Evolutionary conservation across 2,797 vertebrate species (phyloP).

Genomic region (Falco cherrug): DNA sequence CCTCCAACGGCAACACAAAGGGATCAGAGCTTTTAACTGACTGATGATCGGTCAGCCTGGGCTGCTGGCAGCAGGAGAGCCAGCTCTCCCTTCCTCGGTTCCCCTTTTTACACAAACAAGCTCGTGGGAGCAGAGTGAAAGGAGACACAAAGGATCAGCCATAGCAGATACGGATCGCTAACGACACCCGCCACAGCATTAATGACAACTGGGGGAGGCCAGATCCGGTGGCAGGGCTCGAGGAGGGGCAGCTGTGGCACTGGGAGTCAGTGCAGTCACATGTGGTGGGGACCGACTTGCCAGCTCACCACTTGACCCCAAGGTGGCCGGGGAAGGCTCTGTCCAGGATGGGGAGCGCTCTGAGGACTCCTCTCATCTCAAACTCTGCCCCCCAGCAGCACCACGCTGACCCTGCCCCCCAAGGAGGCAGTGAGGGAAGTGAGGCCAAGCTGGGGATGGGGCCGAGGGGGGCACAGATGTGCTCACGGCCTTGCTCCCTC

Average conservation of each 20-base stretch:
- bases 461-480: too few relatives aligned
- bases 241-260: background rate
- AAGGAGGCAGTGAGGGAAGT: rapidly evolving
- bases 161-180: background rate
- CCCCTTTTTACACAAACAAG: rapidly evolving
- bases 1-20: rapidly evolving
- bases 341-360: rapidly evolving
- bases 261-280: background rate
- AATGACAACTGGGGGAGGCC: rapidly evolving
- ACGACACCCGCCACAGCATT: rapidly evolving
- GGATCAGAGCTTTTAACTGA: background rate
- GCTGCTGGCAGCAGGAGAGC: background rate
- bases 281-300: background rate
- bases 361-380: too few relatives aligned
- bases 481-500: rapidly evolving
- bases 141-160: rapidly evolving
- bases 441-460: background rate
- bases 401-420: rapidly evolving
- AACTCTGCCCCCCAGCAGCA: background rate
- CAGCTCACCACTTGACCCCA: background rate
- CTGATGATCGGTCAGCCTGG: too few relatives aligned
- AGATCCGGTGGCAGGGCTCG: rapidly evolving
- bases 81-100: background rate
- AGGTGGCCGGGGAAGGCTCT: background rate
- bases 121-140: background rate